Evolutionary conservation across 1,140 invertebrate genomes (phyloP), one percentile per base, ranked within the genome.

Genomic region (Penaeus indicus): DNA sequence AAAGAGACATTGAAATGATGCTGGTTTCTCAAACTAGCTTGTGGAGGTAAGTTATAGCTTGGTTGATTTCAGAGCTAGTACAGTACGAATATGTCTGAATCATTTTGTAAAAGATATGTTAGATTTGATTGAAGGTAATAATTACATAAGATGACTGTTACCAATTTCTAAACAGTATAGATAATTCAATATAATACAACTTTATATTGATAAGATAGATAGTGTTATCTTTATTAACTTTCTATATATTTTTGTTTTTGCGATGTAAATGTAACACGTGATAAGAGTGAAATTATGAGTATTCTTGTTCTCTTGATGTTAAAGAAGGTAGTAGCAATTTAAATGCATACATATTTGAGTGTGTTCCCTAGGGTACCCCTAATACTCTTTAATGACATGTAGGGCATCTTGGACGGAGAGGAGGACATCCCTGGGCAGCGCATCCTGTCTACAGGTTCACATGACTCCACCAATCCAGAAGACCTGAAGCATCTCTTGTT

Each of bases 371-470:
- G 8, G 8, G 47, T 13, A 54, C 3, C 47, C 47, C 47, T 54
- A 54, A 54, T 54, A 54, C 11, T 11, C 54, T 54, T 11, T 54
- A 54, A 54, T 54, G 27, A 11, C n/a, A 22, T 38, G 18, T 64
- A 91, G 90, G 90, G 90, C 16, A 82, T 91, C 62, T 77, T 91
- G 61, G 90, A 91, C 63, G 88, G 90, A 13, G 90, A 91, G 69
- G 90, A 90, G 22, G 83, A 88, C n/a, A 32, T 79, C 62, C 69
- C 25, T 77, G 83, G 80, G 10, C 79, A 84, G 22, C 69, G 75
- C n/a, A 61, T 86, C 60, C 62, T 89, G 10, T 89, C 90, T 18
- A 90, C 86, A 18, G 85, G 85, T 13, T 87, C 88, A 38, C 84
- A 85, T 78, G 86, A 88, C 22, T 63, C 84, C 42, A 32, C 85